Conservation (phyloP, 30 jellyfish, hydroid and myxozoan genomes). For the Aurelia coerulea region DNA sequence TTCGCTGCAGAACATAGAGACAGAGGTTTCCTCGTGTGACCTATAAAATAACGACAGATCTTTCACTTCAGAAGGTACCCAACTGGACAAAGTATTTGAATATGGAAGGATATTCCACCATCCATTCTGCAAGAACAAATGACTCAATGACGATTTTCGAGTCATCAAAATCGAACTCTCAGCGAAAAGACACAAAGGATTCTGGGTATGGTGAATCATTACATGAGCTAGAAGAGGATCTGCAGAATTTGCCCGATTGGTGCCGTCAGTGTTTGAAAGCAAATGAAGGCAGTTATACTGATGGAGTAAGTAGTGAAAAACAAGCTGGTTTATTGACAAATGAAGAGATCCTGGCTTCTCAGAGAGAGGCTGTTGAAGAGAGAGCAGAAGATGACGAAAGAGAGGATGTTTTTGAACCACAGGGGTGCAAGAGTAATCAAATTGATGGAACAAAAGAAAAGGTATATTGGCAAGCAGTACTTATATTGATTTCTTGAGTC, state of each 20-base stretch:
- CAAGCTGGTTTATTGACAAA: too few species aligned
- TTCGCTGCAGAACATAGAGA: too few species aligned
- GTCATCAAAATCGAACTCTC: constrained; percentile 7
- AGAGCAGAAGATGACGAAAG: constrained; percentile 2
- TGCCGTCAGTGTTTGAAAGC: constrained; percentile 28
- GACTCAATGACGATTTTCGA: not conserved
- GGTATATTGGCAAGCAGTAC: not conserved
- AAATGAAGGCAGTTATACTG: not conserved
- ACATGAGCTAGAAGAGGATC: constrained; percentile 52
- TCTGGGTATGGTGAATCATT: constrained; percentile 57
- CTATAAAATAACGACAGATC: too few species aligned
- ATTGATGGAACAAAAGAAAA: not conserved
- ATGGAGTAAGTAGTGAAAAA: not conserved
- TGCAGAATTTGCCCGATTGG: constrained; percentile 60
- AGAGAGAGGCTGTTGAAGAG: not conserved
- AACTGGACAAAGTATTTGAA: too few species aligned
- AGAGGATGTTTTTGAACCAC: not conserved
- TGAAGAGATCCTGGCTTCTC: too few species aligned
- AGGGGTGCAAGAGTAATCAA: not conserved
- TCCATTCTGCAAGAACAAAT: too few species aligned
- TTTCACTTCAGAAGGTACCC: too few species aligned
- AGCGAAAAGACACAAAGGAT: constrained; percentile 71
- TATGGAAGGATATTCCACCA: too few species aligned
- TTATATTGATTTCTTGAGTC: too few species aligned
- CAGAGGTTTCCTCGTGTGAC: too few species aligned